Conservation (phyloP, 2,797 vertebrate species). For the Silurus lanzhouensis region DNA sequence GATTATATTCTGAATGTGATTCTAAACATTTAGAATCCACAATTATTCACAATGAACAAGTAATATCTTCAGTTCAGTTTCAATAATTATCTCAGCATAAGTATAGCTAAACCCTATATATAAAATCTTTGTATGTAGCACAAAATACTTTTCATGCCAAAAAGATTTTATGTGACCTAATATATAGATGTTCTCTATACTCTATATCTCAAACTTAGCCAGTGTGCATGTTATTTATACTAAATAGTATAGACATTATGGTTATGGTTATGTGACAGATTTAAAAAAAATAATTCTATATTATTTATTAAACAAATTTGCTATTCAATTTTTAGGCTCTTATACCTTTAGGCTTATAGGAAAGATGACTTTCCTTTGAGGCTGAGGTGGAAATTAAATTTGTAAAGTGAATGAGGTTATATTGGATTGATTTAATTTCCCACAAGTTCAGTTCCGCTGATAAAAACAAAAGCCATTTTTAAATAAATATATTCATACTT, state of each 20-base stretch:
- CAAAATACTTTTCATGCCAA: background rate
- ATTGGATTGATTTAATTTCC: slow-evolving; percentile 58
- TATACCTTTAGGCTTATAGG: slow-evolving; percentile 44
- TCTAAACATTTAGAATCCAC: no score
- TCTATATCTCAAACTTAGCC: background rate
- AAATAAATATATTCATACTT: slow-evolving; percentile 18
- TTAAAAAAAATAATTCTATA: slow-evolving; percentile 54
- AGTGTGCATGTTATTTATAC: background rate
- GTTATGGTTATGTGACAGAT: slow-evolving; percentile 53
- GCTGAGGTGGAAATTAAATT: slow-evolving; percentile 52
- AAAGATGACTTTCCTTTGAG: slow-evolving; percentile 58
- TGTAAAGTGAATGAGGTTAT: slow-evolving; percentile 51
- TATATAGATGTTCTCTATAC: background rate
- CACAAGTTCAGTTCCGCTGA: slow-evolving; percentile 40
- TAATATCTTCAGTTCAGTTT: no score
- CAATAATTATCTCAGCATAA: background rate
- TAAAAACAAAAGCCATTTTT: slow-evolving; percentile 10
- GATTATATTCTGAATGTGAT: no score
- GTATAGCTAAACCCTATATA: background rate
- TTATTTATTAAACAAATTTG: slow-evolving; percentile 36
- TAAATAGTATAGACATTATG: background rate
- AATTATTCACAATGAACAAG: no score
- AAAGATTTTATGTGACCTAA: background rate
- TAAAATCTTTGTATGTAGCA: background rate
- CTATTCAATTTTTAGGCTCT: slow-evolving; percentile 53